Evolutionary conservation across 1,140 invertebrate species (phyloP), one percentile per base, ranked within the genome.

Genomic region (Drosophila repleta): DNA sequence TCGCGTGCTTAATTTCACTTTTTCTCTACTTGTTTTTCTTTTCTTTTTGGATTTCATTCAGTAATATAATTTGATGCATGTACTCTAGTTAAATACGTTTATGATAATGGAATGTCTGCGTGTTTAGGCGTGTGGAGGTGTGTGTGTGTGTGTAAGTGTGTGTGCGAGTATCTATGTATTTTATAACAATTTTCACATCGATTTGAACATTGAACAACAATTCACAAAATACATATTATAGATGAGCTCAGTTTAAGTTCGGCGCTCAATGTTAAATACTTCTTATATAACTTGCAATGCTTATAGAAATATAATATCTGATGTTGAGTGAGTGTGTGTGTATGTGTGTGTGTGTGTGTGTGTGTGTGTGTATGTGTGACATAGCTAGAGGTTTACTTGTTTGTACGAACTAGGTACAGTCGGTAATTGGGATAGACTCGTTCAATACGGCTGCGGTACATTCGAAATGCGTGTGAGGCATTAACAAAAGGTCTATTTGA

Each of bases 381-480:
- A 56, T 69, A 61, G 76, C 79, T 79, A 63, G 60, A 76, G 78
- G 60, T 67, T 63, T 68, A 58, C 41, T 66, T 61, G 53, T 76
- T 77, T 77, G 69, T 76, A 79, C 69, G 69, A 69, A 81, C 81
- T 58, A 87, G 82, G 82, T 85, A 85, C 78, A 53, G 74, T 64
- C 74, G 81, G 60, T 85, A 55, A 75, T 71, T 67, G 65, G 65
- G 63, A 65, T 77, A 70, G 52, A 64, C 61, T 49, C 43, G 51
- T 79, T 75, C 62, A 77, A 66, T 70, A 76, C 65, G 69, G 39
- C 20, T 75, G 66, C 53, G 63, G 53, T 72, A 64, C 64, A 75
- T 71, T 49, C 18, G 37, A 37, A 53, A 62, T 62, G 60, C 60
- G 45, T 51, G 32, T 39, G 48, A 55, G 65, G 66, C 41, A 41